Percentiles rank a stretch among this genome's conserved stretches.
Evolutionary conservation across 2,888 invertebrate species (phyloP).

Genomic region (Drosophila anceps): DNA sequence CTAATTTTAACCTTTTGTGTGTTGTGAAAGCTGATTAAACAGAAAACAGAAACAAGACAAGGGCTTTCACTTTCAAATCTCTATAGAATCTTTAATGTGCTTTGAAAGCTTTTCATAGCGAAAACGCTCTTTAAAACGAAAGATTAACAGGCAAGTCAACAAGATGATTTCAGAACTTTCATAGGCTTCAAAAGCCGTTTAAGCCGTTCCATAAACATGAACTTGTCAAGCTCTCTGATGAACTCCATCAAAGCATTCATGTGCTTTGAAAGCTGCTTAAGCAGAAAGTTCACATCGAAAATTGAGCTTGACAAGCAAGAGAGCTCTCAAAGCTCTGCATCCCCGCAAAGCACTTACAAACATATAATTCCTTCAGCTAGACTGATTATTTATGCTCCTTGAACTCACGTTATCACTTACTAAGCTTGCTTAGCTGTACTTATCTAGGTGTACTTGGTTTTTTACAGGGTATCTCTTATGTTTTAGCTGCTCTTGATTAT

Average conservation of each 20-base stretch:
- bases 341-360: background rate
- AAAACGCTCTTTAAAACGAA: background rate
- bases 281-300: no score
- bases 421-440: background rate
- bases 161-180: background rate
- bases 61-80: background rate
- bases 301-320: background rate
- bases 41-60: background rate
- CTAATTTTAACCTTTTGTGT: constrained; percentile 1
- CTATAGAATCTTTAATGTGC: background rate
- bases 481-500: constrained; percentile 7
- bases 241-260: background rate
- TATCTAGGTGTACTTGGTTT: constrained; percentile 7
- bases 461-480: constrained; percentile 14
- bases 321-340: background rate
- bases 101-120: background rate
- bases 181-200: background rate
- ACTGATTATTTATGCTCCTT: background rate
- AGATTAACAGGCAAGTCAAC: background rate
- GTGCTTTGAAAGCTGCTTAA: background rate
- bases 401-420: background rate
- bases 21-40: background rate
- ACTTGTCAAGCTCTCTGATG: background rate
- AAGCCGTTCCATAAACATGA: background rate
- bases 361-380: background rate